Evolutionary conservation across 2,888 invertebrate species (phyloP).

Genomic region (Drosophila borealis): DNA sequence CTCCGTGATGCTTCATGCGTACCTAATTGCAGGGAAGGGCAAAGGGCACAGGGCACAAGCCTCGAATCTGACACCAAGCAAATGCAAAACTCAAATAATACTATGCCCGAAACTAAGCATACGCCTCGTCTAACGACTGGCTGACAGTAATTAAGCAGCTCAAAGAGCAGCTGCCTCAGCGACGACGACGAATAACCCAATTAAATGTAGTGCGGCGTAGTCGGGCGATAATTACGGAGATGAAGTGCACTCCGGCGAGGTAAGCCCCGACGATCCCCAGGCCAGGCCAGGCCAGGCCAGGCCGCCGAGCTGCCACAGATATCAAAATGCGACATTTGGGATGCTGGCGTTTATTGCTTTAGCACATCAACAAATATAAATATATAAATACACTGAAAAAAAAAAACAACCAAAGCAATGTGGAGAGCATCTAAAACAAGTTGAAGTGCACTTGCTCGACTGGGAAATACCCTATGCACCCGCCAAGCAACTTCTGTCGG

Average conservation of each 20-base stretch:
- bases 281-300: neutral
- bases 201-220: constrained; percentile 30
- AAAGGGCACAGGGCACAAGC: constrained; percentile 9
- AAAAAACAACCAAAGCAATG: constrained; percentile 1
- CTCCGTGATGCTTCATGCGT: constrained; percentile 13
- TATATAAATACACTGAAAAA: neutral
- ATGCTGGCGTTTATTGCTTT: constrained; percentile 41
- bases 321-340: constrained; percentile 33
- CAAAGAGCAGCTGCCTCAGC: neutral
- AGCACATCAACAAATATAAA: constrained; percentile 8
- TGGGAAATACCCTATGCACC: too few relatives aligned
- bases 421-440: too few relatives aligned
- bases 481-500: too few relatives aligned
- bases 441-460: too few relatives aligned
- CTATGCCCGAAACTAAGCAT: constrained; percentile 45
- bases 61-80: constrained; percentile 38
- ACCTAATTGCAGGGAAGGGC: constrained; percentile 50
- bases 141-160: constrained; percentile 44
- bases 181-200: constrained; percentile 16
- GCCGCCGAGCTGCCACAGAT: constrained; percentile 16
- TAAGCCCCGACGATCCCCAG: constrained; percentile 6
- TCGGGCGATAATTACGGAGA: constrained; percentile 36
- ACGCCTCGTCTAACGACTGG: constrained; percentile 49
- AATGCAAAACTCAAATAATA: neutral
- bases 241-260: constrained; percentile 16